Base-by-base conservation (phyloP, 1,140 invertebrate genomes). In the Varroa destructor region DNA sequence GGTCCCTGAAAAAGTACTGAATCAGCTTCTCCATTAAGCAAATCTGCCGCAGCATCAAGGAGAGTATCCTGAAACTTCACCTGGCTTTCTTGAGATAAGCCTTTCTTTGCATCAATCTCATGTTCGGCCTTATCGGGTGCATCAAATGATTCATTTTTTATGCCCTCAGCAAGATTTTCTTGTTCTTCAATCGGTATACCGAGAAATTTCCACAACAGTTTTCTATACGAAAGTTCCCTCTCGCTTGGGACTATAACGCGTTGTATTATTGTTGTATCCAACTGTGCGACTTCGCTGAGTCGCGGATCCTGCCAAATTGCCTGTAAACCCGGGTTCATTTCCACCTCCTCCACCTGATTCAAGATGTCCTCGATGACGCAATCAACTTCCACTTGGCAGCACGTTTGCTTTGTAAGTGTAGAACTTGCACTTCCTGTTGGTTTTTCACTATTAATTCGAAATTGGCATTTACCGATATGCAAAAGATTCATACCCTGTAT, bases 401-500 rank as follows among this genome's bases (percentile, higher is more conserved):
- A 58, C 1, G 55, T 58, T 25, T 46, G 43, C n/a, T 56, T 56
- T 37, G 55, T 14, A 46, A 70, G 2, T 6, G 42, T 51, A 4
- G 67, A 37, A 43, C 25, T 37, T 51, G 46, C 8, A 8, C 4
- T 5, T 3, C 46, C 46, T 51, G 46, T 8, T 25, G 43, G 71
- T 40, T 25, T 55, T 12, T 42, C 51, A 10, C 14, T 55, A 25
- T 72, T 43, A 4, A 25, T 55, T 58, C 81, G 75, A 57, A 81
- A 81, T 74, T 81, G 81, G 1, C 78, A 76, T 43, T 79, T 77
- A 37, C 75, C 76, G n/a, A 80, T 77, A 75, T 79, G 77, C 43
- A 83, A 75, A 71, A 81, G 75, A 75, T 83, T 82, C 82, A 83
- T 83, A 43, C 82, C 82, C 77, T 81, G 81, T 37, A 83, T 74